Base-by-base conservation (phyloP, 2,888 invertebrate genomes). In the Tetragonisca angustula region DNA sequence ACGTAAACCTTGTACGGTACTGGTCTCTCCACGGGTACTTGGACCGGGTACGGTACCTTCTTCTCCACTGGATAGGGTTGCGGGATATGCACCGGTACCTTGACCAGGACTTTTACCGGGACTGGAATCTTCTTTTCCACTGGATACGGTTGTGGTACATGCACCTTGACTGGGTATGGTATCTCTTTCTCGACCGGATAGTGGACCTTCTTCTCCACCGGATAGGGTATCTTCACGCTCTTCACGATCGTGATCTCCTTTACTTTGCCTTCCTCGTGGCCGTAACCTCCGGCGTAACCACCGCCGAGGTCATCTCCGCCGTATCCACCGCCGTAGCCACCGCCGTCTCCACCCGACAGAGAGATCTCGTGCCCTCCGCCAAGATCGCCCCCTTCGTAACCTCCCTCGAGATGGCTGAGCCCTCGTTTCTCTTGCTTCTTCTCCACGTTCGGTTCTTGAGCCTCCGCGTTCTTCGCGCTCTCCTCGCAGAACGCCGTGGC, bases 181-280 rank as follows among this genome's bases (percentile, higher is more conserved):
- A 96, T 94, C 87, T 95, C 95, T 90, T 96, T 96, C 90, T 96
- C 96, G 11, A 97, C 96, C 82, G 97, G 97, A 91, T 95, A 95
- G 43, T 96, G 96, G 56, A 97, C 95, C 81, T 95, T 96, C 93
- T 96, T 97, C 93, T 97, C 97, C 0, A 96, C 96, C 19, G 96
- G 96, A 93, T 96, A 96, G 4, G 96, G 96, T 85, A 96, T 95
- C 93, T 96, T 94, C 4, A 94, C 91, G 80, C 91, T 91, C 84
- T 94, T 94, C 77, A 92, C 94, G 54, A 94, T 93, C 3, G 92
- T 94, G 77, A 94, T 93, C 54, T 89, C 91, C 76, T 94, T 94
- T 52, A 94, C 91, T 75, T 94, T 94, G 24, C 86, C 91, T 4
- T 92, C 91, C 17, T 92, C 93, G 17, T 87, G 87, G 21, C 88